Evolutionary conservation across 2,888 invertebrate species (phyloP), one percentile per base, ranked within the genome.

Genomic region (Heliconius aoede): DNA sequence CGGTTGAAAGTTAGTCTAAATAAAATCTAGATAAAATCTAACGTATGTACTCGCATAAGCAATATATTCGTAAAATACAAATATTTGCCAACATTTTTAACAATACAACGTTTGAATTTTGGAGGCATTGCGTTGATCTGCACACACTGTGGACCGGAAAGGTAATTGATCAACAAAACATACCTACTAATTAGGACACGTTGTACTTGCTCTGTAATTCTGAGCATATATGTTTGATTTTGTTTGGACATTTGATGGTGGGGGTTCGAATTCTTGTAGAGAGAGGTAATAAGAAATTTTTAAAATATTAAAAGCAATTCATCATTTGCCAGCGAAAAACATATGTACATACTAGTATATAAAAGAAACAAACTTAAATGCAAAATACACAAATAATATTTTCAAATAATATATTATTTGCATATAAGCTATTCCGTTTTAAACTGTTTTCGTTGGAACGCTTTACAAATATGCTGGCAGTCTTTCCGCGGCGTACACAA

Each of bases 131-230:
- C 69, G 55, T 55, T 55, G 28, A 55, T 69, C 30, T 15, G 68
- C 74, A 78, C 68, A 74, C 74, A 78, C 58, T 60, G 24, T 55
- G 40, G 67, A 68, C 61, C 74, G 67, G 40, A 58, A 65, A 77
- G 67, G 72, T 78, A 78, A 78, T 75, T 78, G 77, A 72, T 75
- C 72, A 62, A 46, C 72, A 72, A 72, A 78, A 75, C 77, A 74
- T 72, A 78, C 77, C 67, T 28, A 69, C 72, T 78, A 78, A 78
- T 78, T 75, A 75, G 74, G 55, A 51, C 74, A 68, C 61, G 74
- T 78, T 24, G 65, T 65, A 40, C 32, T 11, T 30, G 4, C 64
- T 64, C 13, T 65, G 36, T 8, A 65, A 24, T 24, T 36, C 7
- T 65, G 18, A 24, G 40, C 36, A 24, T 13, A 36, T 64, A 36